phyloP scores from a whole-genome alignment of 2,797 vertebrate genomes.

The Strix occidentalis region DNA sequence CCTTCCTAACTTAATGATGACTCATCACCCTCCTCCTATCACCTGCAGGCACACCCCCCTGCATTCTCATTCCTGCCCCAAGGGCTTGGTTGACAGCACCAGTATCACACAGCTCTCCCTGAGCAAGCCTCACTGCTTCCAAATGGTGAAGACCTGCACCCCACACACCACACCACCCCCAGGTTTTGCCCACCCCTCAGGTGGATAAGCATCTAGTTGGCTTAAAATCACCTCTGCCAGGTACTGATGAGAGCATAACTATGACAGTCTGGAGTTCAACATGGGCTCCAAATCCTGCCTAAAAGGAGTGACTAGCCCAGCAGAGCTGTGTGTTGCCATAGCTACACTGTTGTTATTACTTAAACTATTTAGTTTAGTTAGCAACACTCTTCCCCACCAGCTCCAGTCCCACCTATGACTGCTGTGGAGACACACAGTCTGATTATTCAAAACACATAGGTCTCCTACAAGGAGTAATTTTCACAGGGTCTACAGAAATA shows the following conservation, averaged over 20 bases:
- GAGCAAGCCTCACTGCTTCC: neutral
- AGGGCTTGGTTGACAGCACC: neutral
- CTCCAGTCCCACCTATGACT: neutral
- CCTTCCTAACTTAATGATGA: neutral
- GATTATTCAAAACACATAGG: neutral
- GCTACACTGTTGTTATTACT: neutral
- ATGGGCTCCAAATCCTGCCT: neutral
- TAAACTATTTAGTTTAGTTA: neutral
- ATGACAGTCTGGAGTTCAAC: neutral
- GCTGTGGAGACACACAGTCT: neutral
- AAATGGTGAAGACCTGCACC: neutral
- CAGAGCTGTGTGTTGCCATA: neutral
- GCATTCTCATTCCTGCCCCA: neutral
- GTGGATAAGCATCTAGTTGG: neutral
- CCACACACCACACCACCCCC: neutral
- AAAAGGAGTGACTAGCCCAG: neutral
- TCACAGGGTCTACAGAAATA: neutral
- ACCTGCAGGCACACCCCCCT: too few relatives aligned
- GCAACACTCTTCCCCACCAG: neutral
- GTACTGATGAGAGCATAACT: neutral
- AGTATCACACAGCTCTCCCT: neutral
- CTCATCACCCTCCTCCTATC: neutral
- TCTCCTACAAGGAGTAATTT: neutral
- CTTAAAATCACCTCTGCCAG: neutral
- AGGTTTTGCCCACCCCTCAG: neutral